Evolutionary conservation across 2,113 vertebrate genomes (phyloP).

Genomic region (Charina bottae): DNA sequence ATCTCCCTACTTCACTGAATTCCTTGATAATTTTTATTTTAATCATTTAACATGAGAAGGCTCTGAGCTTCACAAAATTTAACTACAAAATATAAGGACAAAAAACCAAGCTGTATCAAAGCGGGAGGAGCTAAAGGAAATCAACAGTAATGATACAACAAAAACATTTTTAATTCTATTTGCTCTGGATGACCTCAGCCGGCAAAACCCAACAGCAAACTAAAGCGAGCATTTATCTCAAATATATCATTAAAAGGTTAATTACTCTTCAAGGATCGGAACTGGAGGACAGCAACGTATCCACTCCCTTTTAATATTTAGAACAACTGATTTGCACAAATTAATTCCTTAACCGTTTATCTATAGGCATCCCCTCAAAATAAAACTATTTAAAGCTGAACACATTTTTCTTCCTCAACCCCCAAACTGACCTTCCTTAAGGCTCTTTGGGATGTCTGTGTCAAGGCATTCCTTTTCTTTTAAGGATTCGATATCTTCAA

Average conservation of each 20-base stretch:
- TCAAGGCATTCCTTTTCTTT: slow-evolving; percentile 83
- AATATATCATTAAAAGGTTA: neutral
- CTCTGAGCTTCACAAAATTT: neutral
- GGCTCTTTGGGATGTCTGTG: slow-evolving; percentile 78
- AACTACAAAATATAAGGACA: neutral
- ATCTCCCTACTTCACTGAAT: neutral
- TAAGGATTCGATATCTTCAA: slow-evolving; percentile 70
- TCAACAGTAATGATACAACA: neutral
- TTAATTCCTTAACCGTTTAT: neutral
- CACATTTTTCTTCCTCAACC: slow-evolving; percentile 25
- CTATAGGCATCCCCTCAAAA: neutral
- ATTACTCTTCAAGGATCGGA: neutral
- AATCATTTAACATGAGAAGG: neutral
- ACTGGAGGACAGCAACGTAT: slow-evolving; percentile 1
- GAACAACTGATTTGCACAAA: neutral
- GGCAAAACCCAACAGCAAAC: slow-evolving; percentile 23
- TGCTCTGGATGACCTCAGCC: neutral
- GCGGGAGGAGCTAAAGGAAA: slow-evolving; percentile 16
- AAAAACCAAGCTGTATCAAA: neutral
- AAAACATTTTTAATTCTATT: neutral
- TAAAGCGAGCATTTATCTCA: neutral
- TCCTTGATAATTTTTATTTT: neutral
- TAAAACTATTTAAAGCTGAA: neutral
- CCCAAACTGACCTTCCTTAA: slow-evolving; percentile 80
- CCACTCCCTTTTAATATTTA: slow-evolving; percentile 16